These are phyloP conservation scores for Asobara japonica DNA, from an alignment of 1,140 invertebrate genomes.

Conservation along the genomic window DNA sequence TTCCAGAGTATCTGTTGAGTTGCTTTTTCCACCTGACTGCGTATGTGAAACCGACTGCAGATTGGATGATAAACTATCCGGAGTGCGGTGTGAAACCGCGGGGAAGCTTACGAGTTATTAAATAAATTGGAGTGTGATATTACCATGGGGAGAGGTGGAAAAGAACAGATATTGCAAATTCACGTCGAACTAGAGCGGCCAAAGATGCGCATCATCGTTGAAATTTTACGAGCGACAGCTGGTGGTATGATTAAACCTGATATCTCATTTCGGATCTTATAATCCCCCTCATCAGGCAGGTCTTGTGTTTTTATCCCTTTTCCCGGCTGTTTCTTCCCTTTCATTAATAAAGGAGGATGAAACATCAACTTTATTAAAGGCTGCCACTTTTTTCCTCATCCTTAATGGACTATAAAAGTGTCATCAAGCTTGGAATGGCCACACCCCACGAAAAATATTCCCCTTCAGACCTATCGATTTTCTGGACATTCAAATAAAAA, in stretches of 20 bases:
- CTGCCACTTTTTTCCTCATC: constrained; percentile 14
- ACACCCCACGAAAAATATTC: constrained; percentile 16
- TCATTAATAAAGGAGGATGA: background rate
- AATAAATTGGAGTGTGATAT: constrained; percentile 15
- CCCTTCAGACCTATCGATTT: background rate
- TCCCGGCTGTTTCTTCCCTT: background rate
- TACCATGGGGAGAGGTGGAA: background rate
- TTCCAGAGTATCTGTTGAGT: background rate
- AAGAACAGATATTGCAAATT: constrained; percentile 18
- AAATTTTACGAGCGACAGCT: constrained; percentile 26
- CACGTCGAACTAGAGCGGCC: background rate
- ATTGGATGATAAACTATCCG: constrained; percentile 2
- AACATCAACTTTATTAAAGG: constrained; percentile 28
- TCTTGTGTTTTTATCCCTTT: background rate
- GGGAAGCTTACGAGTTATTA: constrained; percentile 16
- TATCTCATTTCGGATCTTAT: constrained; percentile 18
- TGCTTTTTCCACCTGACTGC: background rate
- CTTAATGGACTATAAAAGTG: constrained; percentile 35
- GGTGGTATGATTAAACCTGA: constrained; percentile 33
- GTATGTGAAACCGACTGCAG: background rate
- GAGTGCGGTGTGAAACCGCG: background rate
- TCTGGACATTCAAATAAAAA: too few relatives aligned
- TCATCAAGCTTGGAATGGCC: constrained; percentile 16
- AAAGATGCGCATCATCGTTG: background rate
- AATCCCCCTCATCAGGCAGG: background rate